Percentiles rank a stretch among this genome's conserved stretches.
phyloP scores from a whole-genome alignment of 1,140 invertebrate species.

The Psix sp. region DNA sequence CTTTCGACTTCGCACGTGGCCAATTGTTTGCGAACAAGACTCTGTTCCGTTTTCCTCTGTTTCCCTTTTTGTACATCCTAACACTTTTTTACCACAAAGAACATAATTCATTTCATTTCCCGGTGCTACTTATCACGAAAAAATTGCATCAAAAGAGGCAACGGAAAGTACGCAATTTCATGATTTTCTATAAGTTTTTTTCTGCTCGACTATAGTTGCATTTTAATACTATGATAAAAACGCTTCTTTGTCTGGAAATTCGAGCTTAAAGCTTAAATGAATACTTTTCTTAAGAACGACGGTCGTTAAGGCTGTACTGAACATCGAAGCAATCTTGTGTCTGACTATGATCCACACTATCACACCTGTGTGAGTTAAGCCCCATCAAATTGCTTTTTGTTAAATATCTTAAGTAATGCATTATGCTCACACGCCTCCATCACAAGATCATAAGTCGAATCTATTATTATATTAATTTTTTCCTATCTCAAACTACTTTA shows the following conservation, averaged over 20 bases:
- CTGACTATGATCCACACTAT: slow-evolving; percentile 25
- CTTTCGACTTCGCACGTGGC: slow-evolving; percentile 61
- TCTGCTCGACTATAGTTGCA: neutral
- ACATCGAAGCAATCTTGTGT: slow-evolving; percentile 26
- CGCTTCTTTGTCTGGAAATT: slow-evolving; percentile 31
- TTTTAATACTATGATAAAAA: slow-evolving; percentile 40
- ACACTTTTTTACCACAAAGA: too few relatives aligned
- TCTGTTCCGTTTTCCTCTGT: too few relatives aligned
- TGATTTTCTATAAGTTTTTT: too few relatives aligned
- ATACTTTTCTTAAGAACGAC: slow-evolving; percentile 37
- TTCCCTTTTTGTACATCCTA: too few relatives aligned
- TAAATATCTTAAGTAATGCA: slow-evolving; percentile 70
- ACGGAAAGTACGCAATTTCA: too few relatives aligned
- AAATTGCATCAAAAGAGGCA: too few relatives aligned
- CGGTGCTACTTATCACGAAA: too few relatives aligned
- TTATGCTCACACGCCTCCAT: slow-evolving; percentile 71
- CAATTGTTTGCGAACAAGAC: too few relatives aligned
- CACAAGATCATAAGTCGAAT: slow-evolving; percentile 61
- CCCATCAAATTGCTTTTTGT: slow-evolving; percentile 70
- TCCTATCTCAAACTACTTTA: too few relatives aligned
- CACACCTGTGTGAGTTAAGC: slow-evolving; percentile 46
- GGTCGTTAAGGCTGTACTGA: slow-evolving; percentile 37
- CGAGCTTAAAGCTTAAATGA: slow-evolving; percentile 34
- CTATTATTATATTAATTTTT: slow-evolving; percentile 68
- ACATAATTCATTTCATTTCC: too few relatives aligned